Evolutionary conservation across 2,113 vertebrate genomes (phyloP).

Genomic region (Tetrax tetrax): DNA sequence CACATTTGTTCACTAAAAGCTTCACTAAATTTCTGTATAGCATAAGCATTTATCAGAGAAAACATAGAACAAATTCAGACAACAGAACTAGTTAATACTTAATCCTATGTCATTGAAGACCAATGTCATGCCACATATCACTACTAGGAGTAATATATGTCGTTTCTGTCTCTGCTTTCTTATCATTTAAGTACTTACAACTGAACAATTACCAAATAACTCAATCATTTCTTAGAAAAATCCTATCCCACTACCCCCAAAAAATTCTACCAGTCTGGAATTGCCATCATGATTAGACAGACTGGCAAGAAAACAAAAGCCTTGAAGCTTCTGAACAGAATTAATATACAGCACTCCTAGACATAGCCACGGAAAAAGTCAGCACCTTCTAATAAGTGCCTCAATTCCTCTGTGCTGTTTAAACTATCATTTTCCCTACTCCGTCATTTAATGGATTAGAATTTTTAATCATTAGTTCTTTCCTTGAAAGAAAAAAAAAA

Average conservation of each 20-base stretch:
- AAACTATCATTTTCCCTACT: background rate
- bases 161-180: background rate
- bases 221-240: background rate
- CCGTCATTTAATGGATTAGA: background rate
- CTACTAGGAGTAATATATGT: background rate
- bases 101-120: background rate
- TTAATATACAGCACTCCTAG: background rate
- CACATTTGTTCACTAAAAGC: background rate
- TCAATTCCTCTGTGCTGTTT: background rate
- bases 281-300: background rate
- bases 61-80: background rate
- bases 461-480: background rate
- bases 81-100: background rate
- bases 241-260: background rate
- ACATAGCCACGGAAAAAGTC: background rate
- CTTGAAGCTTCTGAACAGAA: background rate
- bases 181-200: background rate
- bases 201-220: background rate
- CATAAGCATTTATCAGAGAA: background rate
- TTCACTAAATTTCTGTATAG: background rate
- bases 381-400: background rate
- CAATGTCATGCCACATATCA: background rate
- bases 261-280: background rate
- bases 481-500: no score
- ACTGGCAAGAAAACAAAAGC: background rate